phyloP scores from a whole-genome alignment of 2,113 vertebrate genomes.

The Erythrolamprus reginae region DNA sequence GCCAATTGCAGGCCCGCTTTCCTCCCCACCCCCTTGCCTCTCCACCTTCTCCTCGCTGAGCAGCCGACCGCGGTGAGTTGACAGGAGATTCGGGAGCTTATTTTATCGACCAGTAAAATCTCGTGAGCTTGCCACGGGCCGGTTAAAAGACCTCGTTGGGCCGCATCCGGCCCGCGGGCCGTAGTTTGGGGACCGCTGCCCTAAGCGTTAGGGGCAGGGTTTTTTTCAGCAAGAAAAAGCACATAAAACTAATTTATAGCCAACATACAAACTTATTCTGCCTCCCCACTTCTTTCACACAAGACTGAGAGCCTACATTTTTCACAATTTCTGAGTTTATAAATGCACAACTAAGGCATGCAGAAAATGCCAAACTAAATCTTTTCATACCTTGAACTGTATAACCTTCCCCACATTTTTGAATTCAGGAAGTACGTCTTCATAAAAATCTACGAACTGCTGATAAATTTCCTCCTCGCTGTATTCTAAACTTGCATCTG shows the following conservation, averaged over 20 bases:
- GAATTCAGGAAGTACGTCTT: slow-evolving; percentile 91
- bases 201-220: too few relatives aligned
- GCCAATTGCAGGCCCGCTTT: too few relatives aligned
- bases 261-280: background rate
- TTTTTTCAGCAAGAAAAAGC: background rate
- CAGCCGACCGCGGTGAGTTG: too few relatives aligned
- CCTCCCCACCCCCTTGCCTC: too few relatives aligned
- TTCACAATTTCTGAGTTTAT: background rate
- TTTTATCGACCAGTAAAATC: too few relatives aligned
- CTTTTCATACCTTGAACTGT: slow-evolving; percentile 87
- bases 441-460: slow-evolving; percentile 93
- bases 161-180: too few relatives aligned
- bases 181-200: too few relatives aligned
- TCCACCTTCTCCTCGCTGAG: too few relatives aligned
- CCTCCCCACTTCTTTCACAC: background rate
- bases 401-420: slow-evolving; percentile 86
- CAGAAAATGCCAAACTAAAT: background rate
- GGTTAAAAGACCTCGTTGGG: too few relatives aligned
- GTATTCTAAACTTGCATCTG: slow-evolving; percentile 88
- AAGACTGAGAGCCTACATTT: background rate
- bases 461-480: slow-evolving; percentile 93
- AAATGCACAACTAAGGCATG: background rate
- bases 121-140: too few relatives aligned
- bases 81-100: too few relatives aligned
- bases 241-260: background rate